Evolutionary conservation across 2,888 invertebrate species (phyloP), one percentile per base, ranked within the genome.

Genomic region (Odontocerum albicorne): DNA sequence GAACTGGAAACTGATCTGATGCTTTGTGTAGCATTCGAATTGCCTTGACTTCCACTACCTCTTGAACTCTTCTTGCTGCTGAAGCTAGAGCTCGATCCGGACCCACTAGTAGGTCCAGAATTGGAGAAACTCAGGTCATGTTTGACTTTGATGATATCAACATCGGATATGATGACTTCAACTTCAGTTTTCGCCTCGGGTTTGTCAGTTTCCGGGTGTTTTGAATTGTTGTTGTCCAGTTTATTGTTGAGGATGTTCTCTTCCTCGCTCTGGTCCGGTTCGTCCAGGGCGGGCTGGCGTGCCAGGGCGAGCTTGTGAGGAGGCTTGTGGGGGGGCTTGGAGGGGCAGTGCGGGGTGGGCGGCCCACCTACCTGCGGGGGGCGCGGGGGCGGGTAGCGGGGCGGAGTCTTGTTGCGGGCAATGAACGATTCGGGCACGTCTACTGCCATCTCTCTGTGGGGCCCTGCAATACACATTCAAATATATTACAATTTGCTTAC

Each of bases 391-490:
- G 91, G 91, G 82, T 92, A 94, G 66, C 92, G 83, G 32, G 94
- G 95, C 36, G 93, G 92, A 62, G 92, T 92, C 78, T 95, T 95
- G 74, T 89, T 90, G 67, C 90, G 81, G 64, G 90, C 92, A 68
- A 93, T 87, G 80, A 95, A 95, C 67, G 88, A 89, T 72, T 95
- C 95, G 68, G 97, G 97, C 67, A 96, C 96, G 79, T 97, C 97
- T 73, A 97, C 96, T 71, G 97, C 95, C 92, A 96, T 94, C 85
- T 97, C 97, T 71, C 96, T 88, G 82, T 96, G 96, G 69, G 92
- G 92, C 73, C 90, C 89, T 82, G 75, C 61, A 78, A 57, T 4
- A 19, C 15, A 38, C n/a, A n/a, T n/a, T n/a, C n/a, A n/a, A n/a
- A n/a, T n/a, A n/a, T n/a, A n/a, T n/a, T n/a, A n/a, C n/a, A n/a